phyloP scores from a whole-genome alignment of 2,113 vertebrate species.

The Nothobranchius furzeri region DNA sequence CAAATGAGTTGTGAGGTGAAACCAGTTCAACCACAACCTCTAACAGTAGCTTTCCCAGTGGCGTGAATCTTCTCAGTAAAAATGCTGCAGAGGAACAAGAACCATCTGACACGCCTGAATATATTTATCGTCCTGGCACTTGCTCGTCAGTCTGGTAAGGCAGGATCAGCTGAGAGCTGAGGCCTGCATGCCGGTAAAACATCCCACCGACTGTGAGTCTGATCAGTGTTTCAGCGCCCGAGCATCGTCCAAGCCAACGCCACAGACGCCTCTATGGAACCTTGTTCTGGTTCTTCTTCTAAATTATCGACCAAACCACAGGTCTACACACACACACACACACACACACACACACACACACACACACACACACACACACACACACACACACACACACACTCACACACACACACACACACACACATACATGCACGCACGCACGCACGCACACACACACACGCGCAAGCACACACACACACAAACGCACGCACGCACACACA shows the following conservation, averaged over 20 bases:
- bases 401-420: no score
- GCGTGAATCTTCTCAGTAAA: constrained; percentile 1
- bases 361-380: constrained; percentile 27
- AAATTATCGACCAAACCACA: constrained; percentile 52
- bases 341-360: constrained; percentile 32
- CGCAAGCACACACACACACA: no score
- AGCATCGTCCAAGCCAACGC: constrained; percentile 40
- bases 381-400: no score
- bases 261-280: constrained; percentile 27
- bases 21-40: background rate
- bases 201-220: constrained; percentile 29
- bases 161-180: constrained; percentile 50
- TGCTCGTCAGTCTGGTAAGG: constrained; percentile 60
- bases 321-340: constrained; percentile 52
- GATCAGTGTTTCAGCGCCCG: constrained; percentile 26
- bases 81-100: constrained; percentile 58
- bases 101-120: constrained; percentile 65
- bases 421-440: no score
- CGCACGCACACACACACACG: no score
- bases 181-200: constrained; percentile 39
- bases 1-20: constrained; percentile 9
- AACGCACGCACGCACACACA: no score
- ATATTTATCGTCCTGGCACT: constrained; percentile 45
- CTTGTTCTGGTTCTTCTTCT: constrained; percentile 4
- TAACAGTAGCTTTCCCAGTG: background rate